A percentile compares a stretch with the other conserved stretches of the same genome.
phyloP scores from a whole-genome alignment of 2,113 vertebrate species.

The Hiodon alosoides region DNA sequence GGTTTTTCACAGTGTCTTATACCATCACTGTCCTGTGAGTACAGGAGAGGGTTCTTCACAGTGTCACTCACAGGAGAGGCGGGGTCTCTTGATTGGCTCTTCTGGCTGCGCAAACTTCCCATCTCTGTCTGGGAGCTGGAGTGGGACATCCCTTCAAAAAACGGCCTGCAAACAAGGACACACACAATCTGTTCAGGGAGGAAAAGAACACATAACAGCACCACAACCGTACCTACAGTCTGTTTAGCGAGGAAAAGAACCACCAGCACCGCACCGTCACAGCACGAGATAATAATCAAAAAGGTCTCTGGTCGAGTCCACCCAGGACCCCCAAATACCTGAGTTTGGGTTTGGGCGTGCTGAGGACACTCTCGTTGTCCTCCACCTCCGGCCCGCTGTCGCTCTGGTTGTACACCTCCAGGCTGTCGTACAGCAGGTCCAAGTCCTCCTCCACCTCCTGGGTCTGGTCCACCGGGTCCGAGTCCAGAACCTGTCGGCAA shows the following conservation, averaged over 20 bases:
- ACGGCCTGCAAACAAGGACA: conserved; percentile 55
- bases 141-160: conserved; percentile 70
- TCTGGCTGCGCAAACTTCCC: conserved; percentile 62
- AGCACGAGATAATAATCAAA: no score
- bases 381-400: conserved; percentile 71
- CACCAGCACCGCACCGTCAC: no score
- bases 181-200: not conserved
- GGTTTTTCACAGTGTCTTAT: no score
- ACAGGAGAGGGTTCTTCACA: conserved; percentile 19
- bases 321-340: conserved; percentile 42
- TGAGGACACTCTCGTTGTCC: conserved; percentile 67
- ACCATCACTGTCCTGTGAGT: not conserved
- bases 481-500: conserved; percentile 61
- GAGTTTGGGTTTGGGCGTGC: conserved; percentile 70
- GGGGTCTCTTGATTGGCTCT: conserved; percentile 55
- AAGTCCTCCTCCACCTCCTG: conserved; percentile 71
- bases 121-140: conserved; percentile 72
- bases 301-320: not conserved
- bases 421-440: conserved; percentile 67
- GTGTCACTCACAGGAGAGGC: conserved; percentile 55
- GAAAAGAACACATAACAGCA: not conserved
- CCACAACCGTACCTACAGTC: no score
- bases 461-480: conserved; percentile 68
- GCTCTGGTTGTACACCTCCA: conserved; percentile 70
- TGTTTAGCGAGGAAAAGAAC: no score